Base-by-base conservation (phyloP, 2,888 invertebrate species). In the Melitaea athalia region DNA sequence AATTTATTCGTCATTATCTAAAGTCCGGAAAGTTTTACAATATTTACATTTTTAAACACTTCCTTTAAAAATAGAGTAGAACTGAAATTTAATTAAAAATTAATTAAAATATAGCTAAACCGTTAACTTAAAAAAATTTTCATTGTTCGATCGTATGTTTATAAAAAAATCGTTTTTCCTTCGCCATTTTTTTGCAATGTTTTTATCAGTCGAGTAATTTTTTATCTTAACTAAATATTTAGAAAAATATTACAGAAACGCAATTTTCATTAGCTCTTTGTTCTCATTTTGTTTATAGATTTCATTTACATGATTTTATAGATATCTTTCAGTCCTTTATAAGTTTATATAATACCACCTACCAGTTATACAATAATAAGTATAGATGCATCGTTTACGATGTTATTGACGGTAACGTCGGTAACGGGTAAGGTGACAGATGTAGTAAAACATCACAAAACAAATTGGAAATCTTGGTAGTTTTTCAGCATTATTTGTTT, bases 191-290 rank as follows among this genome's bases (percentile, higher is more conserved):
- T 15, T 15, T 52, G 24, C 52, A 38, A 52, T 50, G n/a, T n/a
- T n/a, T n/a, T n/a, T n/a, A n/a, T n/a, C 7, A 17, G 24, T 24
- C 24, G 24, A 24, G 24, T 24, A 24, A 2, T 24, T 24, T 24
- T 24, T 24, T 24, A 24, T 24, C 24, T 52, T 31, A 60, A 65
- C 15, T 43, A 43, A 59, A 17, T n/a, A 43, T 17, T 43, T 50
- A 24, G 43, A 64, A 31, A 15, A 50, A 47, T 42, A 50, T 59
- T 17, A 50, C 38, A 52, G 24, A 45, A 52, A 24, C 24, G 24
- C 17, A 47, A 31, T 49, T 49, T 38, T 38, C 38, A 11, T 59
- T 31, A 42, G 59, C 15, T 33, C 65, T 60, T 65, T 65, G 65
- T 65, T 59, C 42, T 42, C 24, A 17, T 14, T 52, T 10, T 14